Percentiles rank a stretch among this genome's conserved stretches.
Conservation (phyloP, 2,797 vertebrate genomes). For the Parambassis ranga region DNA sequence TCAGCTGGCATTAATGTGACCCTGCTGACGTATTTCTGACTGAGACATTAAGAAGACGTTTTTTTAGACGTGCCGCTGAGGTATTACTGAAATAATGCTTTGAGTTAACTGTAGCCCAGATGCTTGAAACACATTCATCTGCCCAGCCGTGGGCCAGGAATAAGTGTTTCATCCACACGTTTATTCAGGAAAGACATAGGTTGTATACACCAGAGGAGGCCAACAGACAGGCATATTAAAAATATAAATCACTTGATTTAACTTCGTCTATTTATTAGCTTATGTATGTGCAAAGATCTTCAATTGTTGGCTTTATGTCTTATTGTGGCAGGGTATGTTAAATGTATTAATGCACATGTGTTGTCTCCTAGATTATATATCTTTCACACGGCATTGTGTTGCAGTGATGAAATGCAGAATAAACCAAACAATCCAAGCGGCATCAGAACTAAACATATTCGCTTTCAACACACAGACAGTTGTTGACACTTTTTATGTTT, state of each 20-base stretch:
- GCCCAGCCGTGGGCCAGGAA: conserved; percentile 19
- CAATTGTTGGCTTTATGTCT: too few relatives aligned
- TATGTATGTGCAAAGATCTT: too few relatives aligned
- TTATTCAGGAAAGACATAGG: conserved; percentile 14
- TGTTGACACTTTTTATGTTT: conserved; percentile 40
- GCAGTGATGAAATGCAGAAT: conserved; percentile 8
- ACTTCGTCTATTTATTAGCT: background rate
- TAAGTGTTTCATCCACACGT: conserved; percentile 31
- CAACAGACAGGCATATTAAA: background rate
- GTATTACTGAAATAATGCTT: conserved; percentile 44
- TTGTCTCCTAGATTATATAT: too few relatives aligned
- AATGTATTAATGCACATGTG: background rate
- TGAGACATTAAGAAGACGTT: conserved; percentile 58
- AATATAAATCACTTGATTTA: background rate
- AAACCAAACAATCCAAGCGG: conserved; percentile 3
- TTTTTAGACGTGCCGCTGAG: conserved; percentile 45
- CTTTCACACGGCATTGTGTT: background rate
- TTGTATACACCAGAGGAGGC: background rate
- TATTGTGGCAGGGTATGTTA: too few relatives aligned
- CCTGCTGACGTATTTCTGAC: conserved; percentile 40
- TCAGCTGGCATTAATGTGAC: conserved; percentile 59
- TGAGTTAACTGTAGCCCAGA: conserved; percentile 38
- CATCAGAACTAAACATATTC: conserved; percentile 32
- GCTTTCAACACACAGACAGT: conserved; percentile 11
- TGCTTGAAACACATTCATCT: too few relatives aligned